These are phyloP conservation scores for Phyllopteryx taeniolatus DNA, from an alignment of 2,113 vertebrate species.

Conservation along the genomic window DNA sequence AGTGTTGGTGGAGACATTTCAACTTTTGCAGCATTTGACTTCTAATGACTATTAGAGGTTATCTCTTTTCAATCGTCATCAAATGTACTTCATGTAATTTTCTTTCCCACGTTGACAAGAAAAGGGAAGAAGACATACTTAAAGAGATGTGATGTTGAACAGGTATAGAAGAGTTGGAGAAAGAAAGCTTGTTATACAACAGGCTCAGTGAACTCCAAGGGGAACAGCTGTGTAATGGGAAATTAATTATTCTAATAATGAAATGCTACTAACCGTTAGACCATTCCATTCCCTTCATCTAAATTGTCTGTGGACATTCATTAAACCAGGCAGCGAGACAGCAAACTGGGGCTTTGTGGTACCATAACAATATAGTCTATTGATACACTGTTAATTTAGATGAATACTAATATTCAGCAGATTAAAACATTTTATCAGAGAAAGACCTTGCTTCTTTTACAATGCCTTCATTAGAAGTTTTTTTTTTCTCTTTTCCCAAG, in stretches of 20 bases:
- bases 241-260: slow-evolving; percentile 48
- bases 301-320: slow-evolving; percentile 62
- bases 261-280: slow-evolving; percentile 35
- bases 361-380: slow-evolving; percentile 52
- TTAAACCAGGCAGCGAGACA: slow-evolving; percentile 44
- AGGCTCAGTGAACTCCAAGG: slow-evolving; percentile 1
- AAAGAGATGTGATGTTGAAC: background rate
- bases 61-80: background rate
- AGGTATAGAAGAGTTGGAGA: background rate
- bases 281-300: slow-evolving; percentile 44
- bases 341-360: slow-evolving; percentile 36
- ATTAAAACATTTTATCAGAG: slow-evolving; percentile 39
- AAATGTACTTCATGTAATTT: background rate
- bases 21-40: slow-evolving; percentile 4
- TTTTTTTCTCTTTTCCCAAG: background rate
- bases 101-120: background rate
- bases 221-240: slow-evolving; percentile 26
- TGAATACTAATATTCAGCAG: slow-evolving; percentile 30
- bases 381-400: slow-evolving; percentile 46
- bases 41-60: background rate
- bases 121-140: slow-evolving; percentile 4
- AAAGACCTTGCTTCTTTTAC: slow-evolving; percentile 20
- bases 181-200: slow-evolving; percentile 15
- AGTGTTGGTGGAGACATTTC: slow-evolving; percentile 5
- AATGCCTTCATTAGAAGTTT: slow-evolving; percentile 7